Conservation (phyloP, 2,888 invertebrate species). For the Mamestra brassicae region DNA sequence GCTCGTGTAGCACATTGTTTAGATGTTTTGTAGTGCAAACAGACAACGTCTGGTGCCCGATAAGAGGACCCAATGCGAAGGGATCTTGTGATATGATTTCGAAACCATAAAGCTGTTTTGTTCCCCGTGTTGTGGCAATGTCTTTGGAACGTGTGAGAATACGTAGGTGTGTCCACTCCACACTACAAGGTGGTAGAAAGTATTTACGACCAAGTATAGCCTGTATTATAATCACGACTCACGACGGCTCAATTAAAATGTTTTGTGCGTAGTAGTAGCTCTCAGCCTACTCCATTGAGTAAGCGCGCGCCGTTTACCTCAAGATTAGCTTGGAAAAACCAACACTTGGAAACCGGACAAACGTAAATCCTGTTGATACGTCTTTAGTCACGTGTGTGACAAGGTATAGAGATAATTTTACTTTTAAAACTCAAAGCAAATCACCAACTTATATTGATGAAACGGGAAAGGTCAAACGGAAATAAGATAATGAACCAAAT, state of each 20-base stretch:
- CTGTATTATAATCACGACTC: constrained; percentile 34
- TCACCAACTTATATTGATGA: constrained; percentile 30
- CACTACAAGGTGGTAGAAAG: constrained; percentile 38
- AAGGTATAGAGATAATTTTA: constrained; percentile 23
- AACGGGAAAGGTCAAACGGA: constrained; percentile 44
- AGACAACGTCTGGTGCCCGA: constrained; percentile 76
- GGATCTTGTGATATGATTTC: constrained; percentile 67
- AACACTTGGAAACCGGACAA: constrained; percentile 62
- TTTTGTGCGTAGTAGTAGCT: constrained; percentile 43
- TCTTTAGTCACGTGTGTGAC: constrained; percentile 63
- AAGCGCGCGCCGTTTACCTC: constrained; percentile 55
- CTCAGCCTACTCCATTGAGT: constrained; percentile 44
- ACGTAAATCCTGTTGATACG: constrained; percentile 60
- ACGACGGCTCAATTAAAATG: constrained; percentile 40
- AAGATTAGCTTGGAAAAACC: constrained; percentile 70
- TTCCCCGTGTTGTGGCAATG: constrained; percentile 46
- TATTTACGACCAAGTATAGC: constrained; percentile 26
- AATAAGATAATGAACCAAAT: constrained; percentile 27
- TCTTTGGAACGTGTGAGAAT: constrained; percentile 18
- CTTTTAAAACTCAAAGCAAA: constrained; percentile 9
- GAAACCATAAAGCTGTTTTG: constrained; percentile 56
- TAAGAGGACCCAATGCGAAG: constrained; percentile 73
- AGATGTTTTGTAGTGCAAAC: constrained; percentile 77
- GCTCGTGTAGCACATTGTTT: constrained; percentile 77
- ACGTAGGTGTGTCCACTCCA: constrained; percentile 29